Evolutionary conservation across 1,140 invertebrate genomes (phyloP), one percentile per base, ranked within the genome.

Genomic region (Eumaeus atala): DNA sequence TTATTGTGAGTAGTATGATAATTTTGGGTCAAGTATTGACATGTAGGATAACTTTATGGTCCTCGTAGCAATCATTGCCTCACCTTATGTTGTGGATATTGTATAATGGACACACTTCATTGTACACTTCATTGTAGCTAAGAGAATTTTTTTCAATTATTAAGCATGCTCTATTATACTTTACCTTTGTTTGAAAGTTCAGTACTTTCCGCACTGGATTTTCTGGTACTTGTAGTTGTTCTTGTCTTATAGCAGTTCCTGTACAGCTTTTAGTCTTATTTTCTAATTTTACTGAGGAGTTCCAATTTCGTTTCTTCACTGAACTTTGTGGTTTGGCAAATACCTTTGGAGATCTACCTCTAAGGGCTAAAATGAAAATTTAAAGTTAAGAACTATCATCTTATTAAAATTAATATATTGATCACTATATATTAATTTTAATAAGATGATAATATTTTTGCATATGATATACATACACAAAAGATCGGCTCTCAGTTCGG

Each of bases 271-370:
- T 56, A 42, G 57, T 74, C 53, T 75, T 81, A 33, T 67, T 66
- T 4, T 77, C 69, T 11, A 81, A 50, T 64, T 84, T 86, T 0
- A 81, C 62, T 17, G 83, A 86, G 5, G 77, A 77, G 35, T 86
- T 86, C 83, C 83, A 86, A 10, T 47, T 66, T 34, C 58, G 72
- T 56, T 77, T 80, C 36, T 64, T 84, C 1, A 59, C 51, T 40
- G 72, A 72, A 16, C 67, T 56, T 0, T 48, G 11, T 33, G 59
- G 36, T 53, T 70, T 70, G 3, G 52, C 48, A 59, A 16, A 54
- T 54, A 44, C 68, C 55, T 51, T 64, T 5, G 74, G 70, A 9
- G 71, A 69, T 14, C 59, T 58, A 1, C 44, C 48, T 54, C 55
- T 74, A 40, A 78, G 52, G 7, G 67, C 80, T 82, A 58, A 16